phyloP scores from a whole-genome alignment of 2,797 vertebrate genomes.

The Sebastes jordani region DNA sequence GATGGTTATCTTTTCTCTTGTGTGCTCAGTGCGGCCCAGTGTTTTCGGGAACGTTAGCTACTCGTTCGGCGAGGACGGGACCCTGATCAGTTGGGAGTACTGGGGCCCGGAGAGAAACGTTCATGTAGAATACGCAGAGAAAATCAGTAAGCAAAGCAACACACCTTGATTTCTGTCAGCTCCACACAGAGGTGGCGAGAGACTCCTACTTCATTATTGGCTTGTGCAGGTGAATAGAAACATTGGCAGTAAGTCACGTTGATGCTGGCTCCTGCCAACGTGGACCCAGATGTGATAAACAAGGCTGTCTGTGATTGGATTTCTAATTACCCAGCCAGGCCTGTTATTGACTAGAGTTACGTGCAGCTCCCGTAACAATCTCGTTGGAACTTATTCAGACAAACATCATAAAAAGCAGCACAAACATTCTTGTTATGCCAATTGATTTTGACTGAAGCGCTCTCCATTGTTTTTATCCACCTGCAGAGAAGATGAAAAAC shows the following conservation, averaged over 20 bases:
- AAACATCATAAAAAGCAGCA: constrained; percentile 36
- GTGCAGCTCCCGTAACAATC: constrained; percentile 23
- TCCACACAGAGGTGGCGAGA: constrained; percentile 64
- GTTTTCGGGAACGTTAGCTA: constrained; percentile 91
- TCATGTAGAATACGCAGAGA: constrained; percentile 94
- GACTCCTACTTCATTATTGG: constrained; percentile 66
- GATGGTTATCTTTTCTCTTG: constrained; percentile 81
- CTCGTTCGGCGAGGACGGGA: constrained; percentile 85
- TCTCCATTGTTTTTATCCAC: constrained; percentile 62
- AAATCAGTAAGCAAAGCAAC: constrained; percentile 93
- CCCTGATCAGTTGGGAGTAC: constrained; percentile 96
- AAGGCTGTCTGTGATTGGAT: constrained; percentile 48
- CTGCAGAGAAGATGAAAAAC: constrained; percentile 54
- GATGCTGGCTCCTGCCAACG: constrained; percentile 35
- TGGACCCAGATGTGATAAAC: constrained; percentile 59
- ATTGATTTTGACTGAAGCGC: constrained; percentile 38
- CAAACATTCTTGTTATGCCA: constrained; percentile 41
- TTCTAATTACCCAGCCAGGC: constrained; percentile 37
- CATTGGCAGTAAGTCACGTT: constrained; percentile 38
- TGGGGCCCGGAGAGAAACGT: constrained; percentile 91
- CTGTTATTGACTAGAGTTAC: constrained; percentile 35
- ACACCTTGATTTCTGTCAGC: constrained; percentile 47
- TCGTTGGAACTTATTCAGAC: constrained; percentile 18
- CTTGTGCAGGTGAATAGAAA: constrained; percentile 68
- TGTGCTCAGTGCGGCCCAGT: constrained; percentile 86